phyloP scores from a whole-genome alignment of 2,797 vertebrate species.

The Semaprochilodus insignis region DNA sequence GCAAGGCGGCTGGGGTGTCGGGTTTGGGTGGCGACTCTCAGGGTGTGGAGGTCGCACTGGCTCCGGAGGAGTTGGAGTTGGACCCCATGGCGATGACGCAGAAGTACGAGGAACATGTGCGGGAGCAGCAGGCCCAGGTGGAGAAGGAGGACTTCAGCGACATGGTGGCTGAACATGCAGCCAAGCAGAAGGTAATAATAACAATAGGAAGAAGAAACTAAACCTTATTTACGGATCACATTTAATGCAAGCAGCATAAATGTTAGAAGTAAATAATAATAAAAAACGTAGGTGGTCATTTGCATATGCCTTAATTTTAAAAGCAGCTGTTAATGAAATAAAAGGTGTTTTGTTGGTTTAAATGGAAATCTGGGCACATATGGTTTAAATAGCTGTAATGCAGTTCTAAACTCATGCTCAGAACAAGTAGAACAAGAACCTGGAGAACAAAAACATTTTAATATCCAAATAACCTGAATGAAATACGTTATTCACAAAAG shows the following conservation, averaged over 20 bases:
- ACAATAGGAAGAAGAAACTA: not conserved
- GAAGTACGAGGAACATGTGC: constrained; percentile 93
- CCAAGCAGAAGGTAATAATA: constrained; percentile 90
- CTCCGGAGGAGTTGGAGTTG: constrained; percentile 92
- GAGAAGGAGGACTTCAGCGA: constrained; percentile 97
- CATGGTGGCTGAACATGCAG: constrained; percentile 96
- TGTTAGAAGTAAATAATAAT: not conserved
- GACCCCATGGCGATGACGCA: constrained; percentile 97
- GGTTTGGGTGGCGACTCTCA: constrained; percentile 82
- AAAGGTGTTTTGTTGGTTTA: not conserved
- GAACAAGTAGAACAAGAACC: no score
- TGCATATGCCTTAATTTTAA: not conserved
- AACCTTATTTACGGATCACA: not conserved
- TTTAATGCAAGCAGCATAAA: not conserved
- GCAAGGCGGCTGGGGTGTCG: constrained; percentile 78
- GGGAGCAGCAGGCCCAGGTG: constrained; percentile 95
- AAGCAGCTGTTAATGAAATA: not conserved
- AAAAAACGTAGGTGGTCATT: not conserved
- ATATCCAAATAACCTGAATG: no score
- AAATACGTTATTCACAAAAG: no score
- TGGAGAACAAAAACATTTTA: no score
- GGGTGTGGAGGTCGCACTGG: constrained; percentile 92
- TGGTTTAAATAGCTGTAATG: no score
- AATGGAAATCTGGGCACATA: no score
- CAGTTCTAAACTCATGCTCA: no score